These are phyloP conservation scores for Stenotaenia linearis DNA, from an alignment of 2,888 invertebrate species.

Conservation along the genomic window DNA sequence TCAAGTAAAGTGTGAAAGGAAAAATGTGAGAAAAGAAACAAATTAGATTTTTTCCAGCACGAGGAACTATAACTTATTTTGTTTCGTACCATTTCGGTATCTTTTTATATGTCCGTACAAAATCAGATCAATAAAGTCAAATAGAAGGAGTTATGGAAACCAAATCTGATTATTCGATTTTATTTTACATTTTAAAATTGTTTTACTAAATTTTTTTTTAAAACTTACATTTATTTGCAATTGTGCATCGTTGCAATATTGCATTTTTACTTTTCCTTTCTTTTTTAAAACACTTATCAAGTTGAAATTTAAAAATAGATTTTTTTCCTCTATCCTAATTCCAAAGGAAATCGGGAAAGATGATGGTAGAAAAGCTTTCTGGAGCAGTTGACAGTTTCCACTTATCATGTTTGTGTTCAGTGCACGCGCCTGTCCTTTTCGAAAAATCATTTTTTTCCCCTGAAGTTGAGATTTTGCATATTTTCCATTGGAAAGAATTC, in stretches of 20 bases:
- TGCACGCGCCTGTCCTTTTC: neutral
- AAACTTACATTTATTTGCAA: too few species aligned
- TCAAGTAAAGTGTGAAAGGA: neutral
- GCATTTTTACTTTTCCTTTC: too few species aligned
- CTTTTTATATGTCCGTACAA: too few species aligned
- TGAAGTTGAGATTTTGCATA: neutral
- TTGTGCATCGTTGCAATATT: too few species aligned
- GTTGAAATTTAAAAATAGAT: neutral
- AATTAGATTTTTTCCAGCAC: neutral
- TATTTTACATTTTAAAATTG: too few species aligned
- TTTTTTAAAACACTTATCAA: neutral
- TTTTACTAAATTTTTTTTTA: too few species aligned
- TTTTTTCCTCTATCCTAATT: neutral
- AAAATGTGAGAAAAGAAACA: neutral
- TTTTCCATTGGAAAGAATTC: neutral
- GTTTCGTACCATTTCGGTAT: too few species aligned
- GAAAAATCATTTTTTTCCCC: neutral
- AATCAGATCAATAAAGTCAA: too few species aligned
- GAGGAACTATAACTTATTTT: neutral
- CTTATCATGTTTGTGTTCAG: neutral
- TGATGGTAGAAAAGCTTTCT: neutral
- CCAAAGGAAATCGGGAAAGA: neutral
- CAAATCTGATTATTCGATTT: too few species aligned
- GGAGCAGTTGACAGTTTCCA: neutral
- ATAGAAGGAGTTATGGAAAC: too few species aligned